Evolutionary conservation across 2,113 vertebrate genomes (phyloP), one percentile per base, ranked within the genome.

Genomic region (Lethenteron camtschaticum): DNA sequence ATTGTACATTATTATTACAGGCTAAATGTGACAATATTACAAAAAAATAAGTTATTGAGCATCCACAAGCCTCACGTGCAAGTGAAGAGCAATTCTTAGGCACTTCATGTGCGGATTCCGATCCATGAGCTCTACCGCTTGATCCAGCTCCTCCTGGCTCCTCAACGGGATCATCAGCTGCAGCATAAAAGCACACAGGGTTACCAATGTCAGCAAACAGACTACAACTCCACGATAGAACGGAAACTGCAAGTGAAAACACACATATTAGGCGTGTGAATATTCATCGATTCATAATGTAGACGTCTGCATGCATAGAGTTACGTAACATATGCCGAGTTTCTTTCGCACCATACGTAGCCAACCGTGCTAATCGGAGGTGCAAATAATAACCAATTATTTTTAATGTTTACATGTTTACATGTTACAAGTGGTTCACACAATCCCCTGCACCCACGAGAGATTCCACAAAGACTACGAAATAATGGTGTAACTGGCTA

Each of bases 91-190:
- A 77, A 96, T 94, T 76, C 81, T 84, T 78, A 96, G 88, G 80
- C 91, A 91, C 80, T 96, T 95, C 88, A 91, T 86, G 78, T 85
- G 91, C 12, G 85, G 83, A 80, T 88, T 96, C 77, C 91, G 76
- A 78, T 95, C 90, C 71, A 96, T 79, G 71, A 96, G 83, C 75
- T 95, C 87, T 59, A 96, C 77, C 10, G 90, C 89, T 76, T 94
- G 94, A 77, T 94, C 87, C 76, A 96, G 82, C 77, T 95, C 90
- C 69, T 88, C 90, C 81, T 96, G 90, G 74, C 79, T 81, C 73
- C 85, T 83, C 79, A 96, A 78, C 70, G 88, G 85, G 76, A 96
- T 94, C 57, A 88, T 89, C n/a, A 95, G 79, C 91, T 96, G 78
- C 41, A 41, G 6, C 41, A 56, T 2, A 55, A 12, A 9, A 72